These are phyloP conservation scores for Mya arenaria DNA, from an alignment of 1,140 invertebrate genomes.

Conservation along the genomic window DNA sequence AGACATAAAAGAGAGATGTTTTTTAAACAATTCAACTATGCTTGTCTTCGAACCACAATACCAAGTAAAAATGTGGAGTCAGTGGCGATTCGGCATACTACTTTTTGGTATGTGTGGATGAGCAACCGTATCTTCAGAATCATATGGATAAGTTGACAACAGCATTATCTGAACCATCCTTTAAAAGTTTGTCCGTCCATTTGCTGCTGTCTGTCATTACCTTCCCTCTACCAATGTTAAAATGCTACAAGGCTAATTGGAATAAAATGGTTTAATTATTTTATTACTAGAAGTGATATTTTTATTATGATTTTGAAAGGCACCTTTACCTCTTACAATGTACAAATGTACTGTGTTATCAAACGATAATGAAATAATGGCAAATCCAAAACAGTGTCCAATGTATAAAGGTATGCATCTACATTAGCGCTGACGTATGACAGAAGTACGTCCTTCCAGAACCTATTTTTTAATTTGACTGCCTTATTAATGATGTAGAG, in stretches of 20 bases:
- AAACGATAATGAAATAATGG: not conserved
- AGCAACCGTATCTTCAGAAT: constrained; percentile 5
- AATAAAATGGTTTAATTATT: constrained; percentile 6
- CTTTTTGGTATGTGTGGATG: constrained; percentile 12
- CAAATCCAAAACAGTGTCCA: not conserved
- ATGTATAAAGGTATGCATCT: no score
- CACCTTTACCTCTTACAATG: not conserved
- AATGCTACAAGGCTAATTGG: not conserved
- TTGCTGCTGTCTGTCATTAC: not conserved
- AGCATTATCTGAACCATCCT: not conserved
- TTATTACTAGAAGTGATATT: not conserved
- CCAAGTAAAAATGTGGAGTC: constrained; percentile 42
- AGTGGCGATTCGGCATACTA: constrained; percentile 1
- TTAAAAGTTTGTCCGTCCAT: constrained; percentile 11
- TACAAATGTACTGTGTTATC: constrained; percentile 2
- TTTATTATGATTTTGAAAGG: not conserved
- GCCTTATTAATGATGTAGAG: no score
- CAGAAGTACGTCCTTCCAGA: no score
- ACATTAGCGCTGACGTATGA: no score
- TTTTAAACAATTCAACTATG: constrained; percentile 24
- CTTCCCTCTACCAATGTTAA: constrained; percentile 10
- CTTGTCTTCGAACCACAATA: constrained; percentile 43
- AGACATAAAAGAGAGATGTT: no score
- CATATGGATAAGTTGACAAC: constrained; percentile 4
- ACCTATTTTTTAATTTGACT: no score